Evolutionary conservation across 1,140 invertebrate species (phyloP).

Genomic region (Hylaeus anthracinus): DNA sequence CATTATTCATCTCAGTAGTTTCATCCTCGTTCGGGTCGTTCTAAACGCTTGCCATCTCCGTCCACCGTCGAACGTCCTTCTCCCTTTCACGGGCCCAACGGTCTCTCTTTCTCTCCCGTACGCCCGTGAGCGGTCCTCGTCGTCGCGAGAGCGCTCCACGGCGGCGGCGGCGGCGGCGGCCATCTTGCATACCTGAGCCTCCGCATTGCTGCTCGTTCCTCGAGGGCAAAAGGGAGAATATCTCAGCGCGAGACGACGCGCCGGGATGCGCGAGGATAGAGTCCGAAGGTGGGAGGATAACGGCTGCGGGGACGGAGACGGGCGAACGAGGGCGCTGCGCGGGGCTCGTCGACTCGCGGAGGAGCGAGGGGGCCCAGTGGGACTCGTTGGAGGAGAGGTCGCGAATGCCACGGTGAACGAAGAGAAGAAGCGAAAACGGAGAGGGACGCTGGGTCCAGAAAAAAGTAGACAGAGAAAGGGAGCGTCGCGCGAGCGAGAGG

Average conservation of each 20-base stretch:
- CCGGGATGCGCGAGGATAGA: slow-evolving; percentile 61
- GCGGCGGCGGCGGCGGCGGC: slow-evolving; percentile 61
- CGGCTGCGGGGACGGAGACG: slow-evolving; percentile 45
- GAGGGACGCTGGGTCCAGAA: background rate
- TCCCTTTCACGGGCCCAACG: slow-evolving; percentile 39
- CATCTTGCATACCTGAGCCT: slow-evolving; percentile 81
- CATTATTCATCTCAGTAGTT: slow-evolving; percentile 76
- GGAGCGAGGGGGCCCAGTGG: slow-evolving; percentile 3
- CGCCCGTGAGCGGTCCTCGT: slow-evolving; percentile 48
- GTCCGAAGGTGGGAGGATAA: slow-evolving; percentile 65
- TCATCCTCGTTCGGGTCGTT: slow-evolving; percentile 25
- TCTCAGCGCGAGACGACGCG: slow-evolving; percentile 73
- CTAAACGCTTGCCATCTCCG: slow-evolving; percentile 16
- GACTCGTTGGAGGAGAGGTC: background rate
- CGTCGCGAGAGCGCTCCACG: slow-evolving; percentile 37
- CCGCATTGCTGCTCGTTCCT: slow-evolving; percentile 81
- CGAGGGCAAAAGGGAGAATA: slow-evolving; percentile 82
- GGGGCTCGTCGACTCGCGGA: slow-evolving; percentile 19
- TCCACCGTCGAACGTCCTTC: slow-evolving; percentile 43
- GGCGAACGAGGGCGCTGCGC: slow-evolving; percentile 31
- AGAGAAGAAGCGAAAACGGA: slow-evolving; percentile 60
- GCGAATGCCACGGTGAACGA: slow-evolving; percentile 33
- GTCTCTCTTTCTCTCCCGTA: slow-evolving; percentile 48
- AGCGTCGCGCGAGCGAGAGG: background rate
- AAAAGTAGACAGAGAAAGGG: background rate